phyloP scores from a whole-genome alignment of 2,113 vertebrate species.

The Xerus inauris region DNA sequence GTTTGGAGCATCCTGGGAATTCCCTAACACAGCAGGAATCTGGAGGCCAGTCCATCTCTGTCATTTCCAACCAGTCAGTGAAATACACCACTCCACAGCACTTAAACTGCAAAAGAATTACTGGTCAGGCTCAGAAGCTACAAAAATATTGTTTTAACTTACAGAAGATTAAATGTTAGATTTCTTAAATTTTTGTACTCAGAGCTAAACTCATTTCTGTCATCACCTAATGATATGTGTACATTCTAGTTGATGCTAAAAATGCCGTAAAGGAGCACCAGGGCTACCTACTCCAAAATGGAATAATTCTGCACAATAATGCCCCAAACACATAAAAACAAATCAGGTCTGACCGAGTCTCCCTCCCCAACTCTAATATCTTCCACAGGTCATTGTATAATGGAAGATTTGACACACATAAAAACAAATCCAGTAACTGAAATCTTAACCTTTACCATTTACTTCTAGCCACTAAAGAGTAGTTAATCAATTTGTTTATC shows the following conservation, averaged over 20 bases:
- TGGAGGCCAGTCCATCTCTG: slow-evolving; percentile 98
- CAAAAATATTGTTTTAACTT: slow-evolving; percentile 61
- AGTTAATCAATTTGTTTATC: not conserved
- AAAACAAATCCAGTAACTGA: not conserved
- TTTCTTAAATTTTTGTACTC: slow-evolving; percentile 11
- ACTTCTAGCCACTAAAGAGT: not conserved
- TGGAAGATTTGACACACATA: not conserved
- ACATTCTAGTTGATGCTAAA: not conserved
- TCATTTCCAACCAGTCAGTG: slow-evolving; percentile 99
- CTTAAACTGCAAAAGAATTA: slow-evolving; percentile 91
- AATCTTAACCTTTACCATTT: not conserved
- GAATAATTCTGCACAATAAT: not conserved
- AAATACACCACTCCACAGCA: slow-evolving; percentile 99
- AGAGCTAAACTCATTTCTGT: slow-evolving; percentile 18
- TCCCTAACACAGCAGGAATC: slow-evolving; percentile 97
- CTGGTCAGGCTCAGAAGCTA: slow-evolving; percentile 70
- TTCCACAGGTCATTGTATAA: not conserved
- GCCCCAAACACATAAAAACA: not conserved
- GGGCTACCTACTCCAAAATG: not conserved
- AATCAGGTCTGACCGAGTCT: not conserved
- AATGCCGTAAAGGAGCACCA: not conserved
- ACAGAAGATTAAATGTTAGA: not conserved
- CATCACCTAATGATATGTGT: not conserved
- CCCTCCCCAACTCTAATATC: not conserved
- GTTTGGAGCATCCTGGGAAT: slow-evolving; percentile 96